phyloP scores from a whole-genome alignment of 1,140 invertebrate species.

The Nephotettix cincticeps region DNA sequence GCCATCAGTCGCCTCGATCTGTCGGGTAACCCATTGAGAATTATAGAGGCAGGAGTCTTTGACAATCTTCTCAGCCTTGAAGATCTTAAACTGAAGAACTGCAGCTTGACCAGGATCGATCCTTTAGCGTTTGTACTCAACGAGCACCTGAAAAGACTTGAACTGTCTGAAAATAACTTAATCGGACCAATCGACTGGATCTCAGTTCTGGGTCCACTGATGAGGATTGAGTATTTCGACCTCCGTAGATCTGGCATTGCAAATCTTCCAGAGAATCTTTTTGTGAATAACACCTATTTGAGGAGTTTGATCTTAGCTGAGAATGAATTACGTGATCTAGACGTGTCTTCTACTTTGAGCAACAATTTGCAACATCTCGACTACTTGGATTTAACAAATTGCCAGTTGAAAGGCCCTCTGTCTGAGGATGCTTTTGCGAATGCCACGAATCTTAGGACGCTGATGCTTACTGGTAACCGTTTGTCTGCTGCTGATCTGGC shows the following conservation, averaged over 20 bases:
- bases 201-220: slow-evolving; percentile 56
- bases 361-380: slow-evolving; percentile 64
- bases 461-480: slow-evolving; percentile 66
- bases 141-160: slow-evolving; percentile 61
- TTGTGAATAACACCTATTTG: slow-evolving; percentile 64
- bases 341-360: slow-evolving; percentile 63
- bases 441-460: slow-evolving; percentile 61
- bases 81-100: slow-evolving; percentile 62
- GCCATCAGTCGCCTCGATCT: slow-evolving; percentile 64
- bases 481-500: slow-evolving; percentile 65
- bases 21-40: slow-evolving; percentile 64
- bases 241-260: slow-evolving; percentile 60
- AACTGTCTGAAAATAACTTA: slow-evolving; percentile 61
- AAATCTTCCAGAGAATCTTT: slow-evolving; percentile 62
- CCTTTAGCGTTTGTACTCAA: slow-evolving; percentile 56
- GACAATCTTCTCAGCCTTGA: slow-evolving; percentile 63
- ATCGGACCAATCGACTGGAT: slow-evolving; percentile 57
- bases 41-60: slow-evolving; percentile 58
- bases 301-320: slow-evolving; percentile 62
- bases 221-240: slow-evolving; percentile 62
- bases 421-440: slow-evolving; percentile 68
- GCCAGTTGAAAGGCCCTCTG: slow-evolving; percentile 62
- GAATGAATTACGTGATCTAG: slow-evolving; percentile 63
- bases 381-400: slow-evolving; percentile 67
- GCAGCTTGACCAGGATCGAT: slow-evolving; percentile 59